Evolutionary conservation across 2,113 vertebrate genomes (phyloP).

Genomic region (Anoplopoma fimbria): DNA sequence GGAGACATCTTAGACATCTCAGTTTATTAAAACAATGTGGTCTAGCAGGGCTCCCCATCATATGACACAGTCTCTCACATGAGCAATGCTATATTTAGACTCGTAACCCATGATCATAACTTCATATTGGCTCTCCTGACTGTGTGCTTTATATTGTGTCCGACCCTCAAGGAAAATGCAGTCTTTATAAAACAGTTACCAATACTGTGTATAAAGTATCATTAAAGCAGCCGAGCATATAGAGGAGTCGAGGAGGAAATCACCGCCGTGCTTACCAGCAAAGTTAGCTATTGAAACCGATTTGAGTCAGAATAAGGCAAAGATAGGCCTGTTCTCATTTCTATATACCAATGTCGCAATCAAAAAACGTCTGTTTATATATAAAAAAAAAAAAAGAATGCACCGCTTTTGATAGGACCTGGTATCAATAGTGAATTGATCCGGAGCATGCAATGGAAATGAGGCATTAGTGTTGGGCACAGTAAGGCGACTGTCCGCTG

Average conservation of each 20-base stretch:
- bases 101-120: conserved; percentile 42
- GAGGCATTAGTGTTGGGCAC: neutral
- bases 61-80: conserved; percentile 38
- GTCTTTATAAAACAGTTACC: neutral
- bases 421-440: neutral
- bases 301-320: neutral
- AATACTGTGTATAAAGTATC: no score
- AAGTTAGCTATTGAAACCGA: neutral
- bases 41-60: conserved; percentile 28
- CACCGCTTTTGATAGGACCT: no score
- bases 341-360: neutral
- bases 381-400: neutral
- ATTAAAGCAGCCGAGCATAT: neutral
- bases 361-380: neutral
- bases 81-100: conserved; percentile 43
- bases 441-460: neutral
- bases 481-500: conserved; percentile 1
- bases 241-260: neutral
- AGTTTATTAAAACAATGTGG: conserved; percentile 22
- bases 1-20: conserved; percentile 17
- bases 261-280: neutral
- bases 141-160: conserved; percentile 5
- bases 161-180: neutral
- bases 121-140: conserved; percentile 20
- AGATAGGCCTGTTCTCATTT: neutral